Conservation (phyloP, 2,113 vertebrate genomes). For the Collichthys lucidus region DNA sequence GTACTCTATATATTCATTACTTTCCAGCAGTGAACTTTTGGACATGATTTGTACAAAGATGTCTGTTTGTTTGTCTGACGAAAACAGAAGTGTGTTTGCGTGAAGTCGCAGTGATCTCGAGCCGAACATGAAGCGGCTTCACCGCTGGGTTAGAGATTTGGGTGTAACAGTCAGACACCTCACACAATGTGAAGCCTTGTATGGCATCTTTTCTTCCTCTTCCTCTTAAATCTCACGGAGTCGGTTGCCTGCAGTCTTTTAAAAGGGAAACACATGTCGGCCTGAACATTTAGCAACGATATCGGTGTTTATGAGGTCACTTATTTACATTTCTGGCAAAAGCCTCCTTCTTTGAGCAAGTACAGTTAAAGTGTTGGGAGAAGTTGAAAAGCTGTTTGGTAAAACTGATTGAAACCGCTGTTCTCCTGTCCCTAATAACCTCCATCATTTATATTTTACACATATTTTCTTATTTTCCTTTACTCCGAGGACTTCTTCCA, state of each 20-base stretch:
- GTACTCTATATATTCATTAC: too few species aligned
- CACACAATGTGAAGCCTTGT: neutral
- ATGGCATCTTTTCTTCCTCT: conserved; percentile 48
- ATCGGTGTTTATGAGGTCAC: neutral
- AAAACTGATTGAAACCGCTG: neutral
- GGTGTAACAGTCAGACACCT: neutral
- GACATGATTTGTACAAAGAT: neutral
- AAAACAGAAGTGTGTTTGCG: neutral
- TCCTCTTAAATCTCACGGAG: conserved; percentile 17
- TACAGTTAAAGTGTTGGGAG: neutral
- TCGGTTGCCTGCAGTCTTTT: conserved; percentile 36
- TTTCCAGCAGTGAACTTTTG: neutral
- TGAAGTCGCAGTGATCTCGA: too few species aligned
- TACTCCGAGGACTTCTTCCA: neutral
- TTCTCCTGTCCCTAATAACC: neutral
- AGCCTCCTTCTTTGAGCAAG: neutral
- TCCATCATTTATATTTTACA: neutral
- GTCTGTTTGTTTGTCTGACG: neutral
- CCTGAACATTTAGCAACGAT: conserved; percentile 19
- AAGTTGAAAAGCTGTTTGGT: neutral
- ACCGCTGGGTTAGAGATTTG: neutral
- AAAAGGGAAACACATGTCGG: conserved; percentile 40
- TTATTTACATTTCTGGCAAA: neutral
- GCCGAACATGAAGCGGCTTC: neutral
- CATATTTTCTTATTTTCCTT: conserved; percentile 5